Percentiles rank a stretch among this genome's conserved stretches.
phyloP scores from a whole-genome alignment of 2,888 invertebrate species.

The Teleiodes luculella region DNA sequence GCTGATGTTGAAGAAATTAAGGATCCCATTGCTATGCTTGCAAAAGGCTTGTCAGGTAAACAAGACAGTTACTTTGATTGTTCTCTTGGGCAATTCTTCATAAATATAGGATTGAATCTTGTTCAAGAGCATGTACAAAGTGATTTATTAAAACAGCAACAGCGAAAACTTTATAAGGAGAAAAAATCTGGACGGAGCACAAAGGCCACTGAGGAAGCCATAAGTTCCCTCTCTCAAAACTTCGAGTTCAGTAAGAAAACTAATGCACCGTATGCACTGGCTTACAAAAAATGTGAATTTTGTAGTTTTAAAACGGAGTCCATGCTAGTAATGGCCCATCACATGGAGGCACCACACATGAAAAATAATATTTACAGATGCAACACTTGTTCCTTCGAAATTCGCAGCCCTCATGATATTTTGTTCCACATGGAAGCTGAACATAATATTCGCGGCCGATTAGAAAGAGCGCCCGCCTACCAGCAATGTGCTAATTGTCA shows the following conservation, averaged over 20 bases:
- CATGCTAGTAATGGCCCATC: constrained; percentile 90
- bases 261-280: constrained; percentile 89
- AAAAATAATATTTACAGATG: constrained; percentile 91
- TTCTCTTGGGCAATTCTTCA: constrained; percentile 93
- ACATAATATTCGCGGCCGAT: constrained; percentile 91
- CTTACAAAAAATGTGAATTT: constrained; percentile 91
- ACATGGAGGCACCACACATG: constrained; percentile 95
- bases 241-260: constrained; percentile 92
- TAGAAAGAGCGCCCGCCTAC: constrained; percentile 92
- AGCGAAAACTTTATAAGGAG: constrained; percentile 89
- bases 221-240: constrained; percentile 91
- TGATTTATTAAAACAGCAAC: constrained; percentile 92
- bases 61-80: constrained; percentile 90
- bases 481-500: constrained; percentile 97
- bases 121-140: constrained; percentile 96
- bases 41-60: constrained; percentile 68
- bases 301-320: constrained; percentile 96
- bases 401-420: constrained; percentile 93
- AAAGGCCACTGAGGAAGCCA: constrained; percentile 87
- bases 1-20: constrained; percentile 77
- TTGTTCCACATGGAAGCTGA: constrained; percentile 96
- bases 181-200: constrained; percentile 80
- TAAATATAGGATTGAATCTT: constrained; percentile 93
- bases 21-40: constrained; percentile 60
- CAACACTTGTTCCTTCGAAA: constrained; percentile 90